A percentile compares a stretch with the other conserved stretches of the same genome.
These are phyloP conservation scores for Perizoma affinitatum DNA, from an alignment of 2,888 invertebrate species.

Conservation along the genomic window DNA sequence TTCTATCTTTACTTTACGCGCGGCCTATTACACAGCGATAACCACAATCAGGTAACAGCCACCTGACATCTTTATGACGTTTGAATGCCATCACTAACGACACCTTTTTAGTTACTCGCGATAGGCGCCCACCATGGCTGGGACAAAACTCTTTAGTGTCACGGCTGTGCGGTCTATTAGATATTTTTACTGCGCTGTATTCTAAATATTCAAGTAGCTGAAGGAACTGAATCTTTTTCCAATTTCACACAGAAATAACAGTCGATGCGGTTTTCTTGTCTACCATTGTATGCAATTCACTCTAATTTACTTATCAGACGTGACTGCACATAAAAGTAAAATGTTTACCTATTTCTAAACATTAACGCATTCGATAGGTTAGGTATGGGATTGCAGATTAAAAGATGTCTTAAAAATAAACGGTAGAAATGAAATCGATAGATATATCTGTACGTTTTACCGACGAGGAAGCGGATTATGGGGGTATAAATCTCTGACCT, in stretches of 20 bases:
- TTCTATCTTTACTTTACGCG: conserved; percentile 62
- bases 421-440: conserved; percentile 76
- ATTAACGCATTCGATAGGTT: neutral
- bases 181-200: conserved; percentile 19
- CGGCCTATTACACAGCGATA: conserved; percentile 61
- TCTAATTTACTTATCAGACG: too few relatives aligned
- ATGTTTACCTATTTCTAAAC: too few relatives aligned
- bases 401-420: conserved; percentile 64
- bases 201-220: neutral
- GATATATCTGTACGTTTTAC: conserved; percentile 72
- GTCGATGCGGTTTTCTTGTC: too few relatives aligned
- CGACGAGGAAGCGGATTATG: conserved; percentile 73
- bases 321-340: too few relatives aligned
- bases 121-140: conserved; percentile 67
- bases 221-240: neutral
- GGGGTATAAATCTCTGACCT: conserved; percentile 77
- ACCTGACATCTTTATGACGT: conserved; percentile 83
- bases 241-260: too few relatives aligned
- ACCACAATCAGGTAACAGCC: conserved; percentile 79
- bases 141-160: conserved; percentile 69
- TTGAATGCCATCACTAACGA: conserved; percentile 83
- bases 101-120: conserved; percentile 83
- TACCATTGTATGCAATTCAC: too few relatives aligned
- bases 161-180: conserved; percentile 49
- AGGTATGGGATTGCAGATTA: conserved; percentile 9